Conservation (phyloP, 2,113 vertebrate species). For the Suricata suricatta region DNA sequence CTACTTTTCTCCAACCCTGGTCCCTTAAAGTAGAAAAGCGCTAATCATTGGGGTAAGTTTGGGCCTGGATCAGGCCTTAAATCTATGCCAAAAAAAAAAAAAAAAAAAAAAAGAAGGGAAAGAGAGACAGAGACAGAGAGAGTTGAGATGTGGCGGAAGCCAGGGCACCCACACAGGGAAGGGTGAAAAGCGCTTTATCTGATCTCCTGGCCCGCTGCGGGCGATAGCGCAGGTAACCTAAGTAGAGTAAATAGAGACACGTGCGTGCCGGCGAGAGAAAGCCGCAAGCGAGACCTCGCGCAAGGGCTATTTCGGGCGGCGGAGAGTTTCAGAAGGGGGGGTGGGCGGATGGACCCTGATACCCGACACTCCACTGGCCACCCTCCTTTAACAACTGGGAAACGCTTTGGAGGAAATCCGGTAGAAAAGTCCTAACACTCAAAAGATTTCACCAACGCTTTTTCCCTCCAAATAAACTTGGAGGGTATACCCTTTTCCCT, state of each 20-base stretch:
- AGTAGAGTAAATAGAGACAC: slow-evolving; percentile 79
- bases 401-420: slow-evolving; percentile 58
- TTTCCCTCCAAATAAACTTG: slow-evolving; percentile 46
- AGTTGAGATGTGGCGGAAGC: slow-evolving; percentile 46
- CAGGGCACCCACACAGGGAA: neutral
- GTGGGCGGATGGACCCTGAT: slow-evolving; percentile 40
- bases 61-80: neutral
- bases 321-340: neutral
- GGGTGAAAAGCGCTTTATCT: slow-evolving; percentile 33
- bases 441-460: slow-evolving; percentile 28
- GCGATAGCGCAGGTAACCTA: slow-evolving; percentile 54
- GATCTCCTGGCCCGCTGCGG: slow-evolving; percentile 9
- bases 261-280: slow-evolving; percentile 65
- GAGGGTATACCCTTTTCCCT: slow-evolving; percentile 62
- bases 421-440: slow-evolving; percentile 42
- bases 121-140: neutral
- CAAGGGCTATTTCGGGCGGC: slow-evolving; percentile 18
- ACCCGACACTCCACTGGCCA: slow-evolving; percentile 37
- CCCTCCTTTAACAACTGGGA: neutral
- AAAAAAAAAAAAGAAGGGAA: neutral
- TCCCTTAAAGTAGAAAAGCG: neutral
- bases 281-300: neutral
- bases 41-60: neutral
- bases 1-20: neutral
- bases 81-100: neutral